phyloP scores from a whole-genome alignment of 1,140 invertebrate genomes.

The Brachionus paranguensis region DNA sequence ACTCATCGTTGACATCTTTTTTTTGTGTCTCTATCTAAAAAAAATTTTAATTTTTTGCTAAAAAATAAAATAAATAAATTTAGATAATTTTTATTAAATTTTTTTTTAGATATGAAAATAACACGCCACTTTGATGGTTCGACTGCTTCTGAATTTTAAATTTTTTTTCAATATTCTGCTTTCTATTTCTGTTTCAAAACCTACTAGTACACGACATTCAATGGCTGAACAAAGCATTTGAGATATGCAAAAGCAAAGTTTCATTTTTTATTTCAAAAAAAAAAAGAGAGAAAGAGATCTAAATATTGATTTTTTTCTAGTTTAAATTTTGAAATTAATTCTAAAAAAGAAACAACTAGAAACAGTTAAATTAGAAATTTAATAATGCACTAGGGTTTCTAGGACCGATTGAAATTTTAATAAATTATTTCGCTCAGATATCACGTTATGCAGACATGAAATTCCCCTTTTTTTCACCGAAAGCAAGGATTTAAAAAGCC shows the following conservation, averaged over 20 bases:
- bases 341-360: neutral
- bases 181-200: neutral
- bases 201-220: neutral
- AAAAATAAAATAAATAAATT: neutral
- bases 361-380: neutral
- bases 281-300: slow-evolving; percentile 13
- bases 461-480: neutral
- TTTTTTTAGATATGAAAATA: neutral
- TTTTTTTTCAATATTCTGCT: neutral
- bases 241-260: slow-evolving; percentile 25
- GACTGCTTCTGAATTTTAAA: neutral
- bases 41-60: neutral
- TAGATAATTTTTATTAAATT: too few relatives aligned
- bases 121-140: neutral
- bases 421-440: neutral
- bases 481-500: neutral
- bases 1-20: slow-evolving; percentile 20
- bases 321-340: neutral
- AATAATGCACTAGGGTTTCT: neutral
- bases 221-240: neutral
- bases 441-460: neutral
- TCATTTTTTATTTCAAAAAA: slow-evolving; percentile 1
- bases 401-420: neutral
- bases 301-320: slow-evolving; percentile 5
- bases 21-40: neutral